Evolutionary conservation across 1,140 invertebrate genomes (phyloP), one percentile per base, ranked within the genome.

Genomic region (Drosophila athabasca): DNA sequence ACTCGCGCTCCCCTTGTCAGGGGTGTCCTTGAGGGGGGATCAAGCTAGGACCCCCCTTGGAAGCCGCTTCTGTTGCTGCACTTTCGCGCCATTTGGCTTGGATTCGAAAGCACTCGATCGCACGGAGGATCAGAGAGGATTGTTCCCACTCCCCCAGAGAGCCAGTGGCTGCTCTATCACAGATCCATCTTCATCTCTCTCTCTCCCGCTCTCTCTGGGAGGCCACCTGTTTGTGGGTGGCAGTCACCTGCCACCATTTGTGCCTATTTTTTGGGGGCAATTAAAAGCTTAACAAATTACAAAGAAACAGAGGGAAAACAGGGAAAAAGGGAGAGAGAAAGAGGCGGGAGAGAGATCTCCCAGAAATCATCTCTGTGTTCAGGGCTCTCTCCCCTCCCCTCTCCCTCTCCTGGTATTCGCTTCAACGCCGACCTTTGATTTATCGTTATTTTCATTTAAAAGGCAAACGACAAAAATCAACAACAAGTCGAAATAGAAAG

Each of bases 371-470:
- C 41, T 62, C 53, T 39, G 61, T 39, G 61, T 68, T 76, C 31
- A 24, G 29, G 49, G 44, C n/a, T 48, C 9, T 61, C 44, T 19
- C 44, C 31, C 17, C 13, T 5, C n/a, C 7, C 17, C 17, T 48
- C 9, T 61, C 44, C 44, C 31, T 24, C 13, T 5, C n/a, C 7
- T 35, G 24, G 29, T 8, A 54, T 31, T 43, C 29, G 46, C 61
- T 65, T 49, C 51, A 49, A 68, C 66, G 73, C 66, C 76, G 79
- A 83, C 70, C 83, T 83, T 88, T 87, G 83, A 87, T 87, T 87
- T 88, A 87, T 87, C 62, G 83, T 88, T 87, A 87, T 83, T 87
- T 88, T 88, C 51, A 88, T 87, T 87, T 87, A 87, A 87, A 87
- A 87, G 79, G 79, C 84, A 83, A 87, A 83, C 84, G 83, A 87